Evolutionary conservation across 2,888 invertebrate genomes (phyloP).

Genomic region (Drosophila mimetica): DNA sequence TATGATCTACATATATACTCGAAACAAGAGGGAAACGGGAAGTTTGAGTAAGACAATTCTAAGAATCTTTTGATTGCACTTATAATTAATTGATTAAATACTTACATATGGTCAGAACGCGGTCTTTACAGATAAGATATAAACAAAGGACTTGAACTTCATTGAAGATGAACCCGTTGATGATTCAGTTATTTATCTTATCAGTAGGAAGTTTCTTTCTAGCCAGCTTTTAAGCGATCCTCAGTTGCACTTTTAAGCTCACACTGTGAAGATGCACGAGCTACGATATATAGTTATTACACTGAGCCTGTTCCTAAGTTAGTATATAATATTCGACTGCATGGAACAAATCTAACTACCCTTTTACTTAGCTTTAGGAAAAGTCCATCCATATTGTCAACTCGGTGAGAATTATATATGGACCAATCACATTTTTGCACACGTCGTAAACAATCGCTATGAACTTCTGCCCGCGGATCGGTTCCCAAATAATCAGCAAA

Average conservation of each 20-base stretch:
- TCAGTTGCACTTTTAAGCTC: not conserved
- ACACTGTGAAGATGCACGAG: not conserved
- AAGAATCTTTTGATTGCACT: not conserved
- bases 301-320: not conserved
- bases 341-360: not conserved
- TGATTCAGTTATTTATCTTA: constrained; percentile 1
- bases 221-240: not conserved
- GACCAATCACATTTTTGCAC: constrained; percentile 2
- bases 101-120: not conserved
- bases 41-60: not conserved
- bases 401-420: not conserved
- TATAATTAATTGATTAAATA: not conserved
- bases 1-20: not conserved
- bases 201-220: not conserved
- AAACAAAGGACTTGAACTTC: not conserved
- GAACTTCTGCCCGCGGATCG: constrained; percentile 7
- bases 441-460: not conserved
- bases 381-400: not conserved
- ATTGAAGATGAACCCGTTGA: no score
- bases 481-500: not conserved
- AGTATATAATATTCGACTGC: not conserved
- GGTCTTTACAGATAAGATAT: not conserved
- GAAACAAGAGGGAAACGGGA: not conserved
- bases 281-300: not conserved
- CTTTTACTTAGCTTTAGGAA: not conserved